Percentiles rank a stretch among this genome's conserved stretches.
phyloP scores from a whole-genome alignment of 2,888 invertebrate genomes.

The Escarpia spicata region DNA sequence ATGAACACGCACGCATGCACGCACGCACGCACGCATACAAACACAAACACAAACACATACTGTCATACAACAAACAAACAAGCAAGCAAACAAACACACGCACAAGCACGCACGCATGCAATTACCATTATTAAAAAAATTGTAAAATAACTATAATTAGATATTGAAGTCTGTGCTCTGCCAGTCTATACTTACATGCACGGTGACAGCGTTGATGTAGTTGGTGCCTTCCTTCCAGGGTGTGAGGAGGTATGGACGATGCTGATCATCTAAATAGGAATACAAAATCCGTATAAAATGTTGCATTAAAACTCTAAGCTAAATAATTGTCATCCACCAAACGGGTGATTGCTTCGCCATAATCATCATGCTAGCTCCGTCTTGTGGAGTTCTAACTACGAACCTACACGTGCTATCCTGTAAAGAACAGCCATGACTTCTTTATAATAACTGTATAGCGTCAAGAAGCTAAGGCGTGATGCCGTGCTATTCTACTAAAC shows the following conservation, averaged over 20 bases:
- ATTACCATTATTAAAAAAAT: background rate
- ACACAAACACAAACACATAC: too few relatives aligned
- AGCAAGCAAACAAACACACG: background rate
- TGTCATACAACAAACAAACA: too few relatives aligned
- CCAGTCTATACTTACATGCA: background rate
- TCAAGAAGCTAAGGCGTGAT: too few relatives aligned
- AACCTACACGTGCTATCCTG: too few relatives aligned
- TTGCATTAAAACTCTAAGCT: background rate
- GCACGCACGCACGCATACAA: too few relatives aligned
- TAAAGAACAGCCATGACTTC: background rate
- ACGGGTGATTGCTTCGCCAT: too few relatives aligned
- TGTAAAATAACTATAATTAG: background rate
- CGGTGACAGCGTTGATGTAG: background rate
- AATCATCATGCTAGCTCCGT: too few relatives aligned
- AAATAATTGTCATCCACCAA: background rate
- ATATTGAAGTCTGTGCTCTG: background rate
- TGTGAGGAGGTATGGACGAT: background rate
- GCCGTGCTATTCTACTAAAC: too few relatives aligned
- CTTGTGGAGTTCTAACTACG: too few relatives aligned
- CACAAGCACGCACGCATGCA: background rate
- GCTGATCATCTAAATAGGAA: background rate
- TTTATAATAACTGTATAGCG: too few relatives aligned
- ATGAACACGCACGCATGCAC: too few relatives aligned
- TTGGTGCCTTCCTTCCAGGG: slow-evolving; percentile 1
- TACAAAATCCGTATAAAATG: background rate